phyloP scores from a whole-genome alignment of 1,140 invertebrate genomes.

The Goniozus legneri region DNA sequence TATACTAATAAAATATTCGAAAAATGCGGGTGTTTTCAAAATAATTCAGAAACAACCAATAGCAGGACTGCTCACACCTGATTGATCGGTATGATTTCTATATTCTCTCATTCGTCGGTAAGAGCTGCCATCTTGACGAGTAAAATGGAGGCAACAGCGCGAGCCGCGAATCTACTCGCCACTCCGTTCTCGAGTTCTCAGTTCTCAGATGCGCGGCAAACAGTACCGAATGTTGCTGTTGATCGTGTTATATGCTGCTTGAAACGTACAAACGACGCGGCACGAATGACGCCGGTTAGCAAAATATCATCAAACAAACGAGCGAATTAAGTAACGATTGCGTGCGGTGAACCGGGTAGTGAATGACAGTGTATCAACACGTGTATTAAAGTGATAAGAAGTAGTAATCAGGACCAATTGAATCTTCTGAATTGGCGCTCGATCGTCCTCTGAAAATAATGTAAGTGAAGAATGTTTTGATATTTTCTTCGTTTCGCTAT shows the following conservation, averaged over 20 bases:
- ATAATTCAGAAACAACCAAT: neutral
- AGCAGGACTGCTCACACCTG: neutral
- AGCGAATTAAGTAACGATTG: slow-evolving; percentile 7
- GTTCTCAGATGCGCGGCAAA: slow-evolving; percentile 34
- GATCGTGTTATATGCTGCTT: neutral
- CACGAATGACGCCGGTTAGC: slow-evolving; percentile 17
- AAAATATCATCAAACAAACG: slow-evolving; percentile 1
- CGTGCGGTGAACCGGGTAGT: neutral
- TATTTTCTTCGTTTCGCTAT: neutral
- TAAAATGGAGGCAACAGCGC: neutral
- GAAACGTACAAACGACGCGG: slow-evolving; percentile 4
- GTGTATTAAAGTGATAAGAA: slow-evolving; percentile 3
- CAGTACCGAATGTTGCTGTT: slow-evolving; percentile 17
- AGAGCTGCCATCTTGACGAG: neutral
- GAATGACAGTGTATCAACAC: slow-evolving; percentile 4
- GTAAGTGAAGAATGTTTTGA: neutral
- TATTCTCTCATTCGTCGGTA: too few relatives aligned
- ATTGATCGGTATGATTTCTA: too few relatives aligned
- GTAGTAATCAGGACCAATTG: neutral
- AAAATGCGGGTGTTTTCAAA: neutral
- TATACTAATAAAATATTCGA: too few relatives aligned
- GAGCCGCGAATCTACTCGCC: too few relatives aligned
- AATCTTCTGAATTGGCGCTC: neutral
- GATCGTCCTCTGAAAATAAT: neutral
- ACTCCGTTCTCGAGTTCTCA: too few relatives aligned